Evolutionary conservation across 1,140 invertebrate genomes (phyloP), one percentile per base, ranked within the genome.

Genomic region (Acromyrmex echinatior): DNA sequence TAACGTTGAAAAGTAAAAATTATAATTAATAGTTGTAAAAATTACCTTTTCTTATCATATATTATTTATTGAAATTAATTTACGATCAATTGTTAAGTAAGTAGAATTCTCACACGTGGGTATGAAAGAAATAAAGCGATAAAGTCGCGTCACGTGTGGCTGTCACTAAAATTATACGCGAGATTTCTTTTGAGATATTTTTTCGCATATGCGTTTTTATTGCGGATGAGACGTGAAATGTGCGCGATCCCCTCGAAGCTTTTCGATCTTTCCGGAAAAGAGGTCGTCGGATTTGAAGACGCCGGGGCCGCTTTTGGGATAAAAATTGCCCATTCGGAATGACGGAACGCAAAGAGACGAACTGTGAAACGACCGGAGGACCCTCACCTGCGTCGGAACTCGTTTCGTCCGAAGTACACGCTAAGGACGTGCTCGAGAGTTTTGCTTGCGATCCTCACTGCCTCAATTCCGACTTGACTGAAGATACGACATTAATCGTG

Each of bases 401-500:
- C 58, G 70, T 66, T 28, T 56, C 81, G 56, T 70, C 58, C 51
- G 25, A 28, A 45, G 35, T 62, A 62, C 60, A 51, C 35, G 25
- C 18, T 60, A 74, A 74, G 31, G 63, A 63, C 21, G 82, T 74
- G 49, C 81, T 88, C 6, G 39, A 87, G 87, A 68, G 45, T 85
- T 90, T 90, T 71, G 76, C 87, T 78, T 92, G 92, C 79, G 81
- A 74, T 81, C 88, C 92, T 9, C 0, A 70, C 35, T 93, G 91
- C 85, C 51, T 49, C 10, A 86, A 73, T 60, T 66, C 73, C 39
- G 14, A 21, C 39, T 21, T 45, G 70, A 51, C 49, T 35, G 86
- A 91, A 25, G 92, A 93, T 71, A 85, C 88, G 21, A 93, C 92
- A 51, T 87, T 89, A 65, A 70, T 93, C 60, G 92, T 93, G 86